These are phyloP conservation scores for Baryphthengus martii DNA, from an alignment of 2,113 vertebrate genomes.

Conservation along the genomic window DNA sequence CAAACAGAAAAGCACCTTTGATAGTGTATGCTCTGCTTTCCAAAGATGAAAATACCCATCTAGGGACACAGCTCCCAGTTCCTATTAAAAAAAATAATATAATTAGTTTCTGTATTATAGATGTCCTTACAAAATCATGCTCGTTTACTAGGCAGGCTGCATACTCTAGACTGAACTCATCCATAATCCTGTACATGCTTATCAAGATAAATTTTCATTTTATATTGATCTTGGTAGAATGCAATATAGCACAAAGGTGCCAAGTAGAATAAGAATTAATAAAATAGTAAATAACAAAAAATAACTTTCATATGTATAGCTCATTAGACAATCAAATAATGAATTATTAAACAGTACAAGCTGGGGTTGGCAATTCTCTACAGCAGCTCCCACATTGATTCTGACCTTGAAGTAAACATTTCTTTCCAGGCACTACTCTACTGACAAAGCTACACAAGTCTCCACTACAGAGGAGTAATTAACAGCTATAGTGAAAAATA, in stretches of 20 bases:
- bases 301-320: not conserved
- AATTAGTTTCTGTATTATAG: not conserved
- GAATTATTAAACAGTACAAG: not conserved
- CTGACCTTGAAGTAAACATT: not conserved
- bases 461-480: not conserved
- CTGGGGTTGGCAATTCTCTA: not conserved
- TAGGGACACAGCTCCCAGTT: constrained; percentile 92
- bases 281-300: not conserved
- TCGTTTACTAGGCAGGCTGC: not conserved
- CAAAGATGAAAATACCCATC: constrained; percentile 99
- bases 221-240: not conserved
- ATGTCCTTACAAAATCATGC: not conserved
- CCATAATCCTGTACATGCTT: not conserved
- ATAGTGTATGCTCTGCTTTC: constrained; percentile 91
- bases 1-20: constrained; percentile 80
- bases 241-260: not conserved
- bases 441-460: not conserved
- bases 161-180: not conserved
- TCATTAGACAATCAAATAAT: not conserved
- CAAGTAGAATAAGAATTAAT: not conserved
- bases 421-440: not conserved
- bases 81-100: constrained; percentile 69
- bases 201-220: not conserved
- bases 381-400: not conserved
- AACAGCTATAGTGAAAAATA: not conserved